A percentile compares a stretch with the other conserved stretches of the same genome.
phyloP scores from a whole-genome alignment of 2,888 invertebrate genomes.

The Mongoloraphidia duomilia region DNA sequence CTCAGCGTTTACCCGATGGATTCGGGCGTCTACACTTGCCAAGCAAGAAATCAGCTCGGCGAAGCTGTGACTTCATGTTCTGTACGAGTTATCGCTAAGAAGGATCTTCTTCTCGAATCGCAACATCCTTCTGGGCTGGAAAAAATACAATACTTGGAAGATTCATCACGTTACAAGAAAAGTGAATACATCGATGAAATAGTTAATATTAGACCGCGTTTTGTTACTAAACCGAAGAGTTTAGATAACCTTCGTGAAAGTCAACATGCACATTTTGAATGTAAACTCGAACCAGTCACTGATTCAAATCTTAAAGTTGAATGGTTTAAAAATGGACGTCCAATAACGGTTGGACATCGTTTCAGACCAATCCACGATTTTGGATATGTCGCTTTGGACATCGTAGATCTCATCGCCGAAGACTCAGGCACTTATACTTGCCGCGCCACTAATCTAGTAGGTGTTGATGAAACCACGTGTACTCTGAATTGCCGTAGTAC shows the following conservation, averaged over 20 bases:
- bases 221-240: conserved; percentile 77
- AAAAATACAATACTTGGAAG: conserved; percentile 84
- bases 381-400: conserved; percentile 94
- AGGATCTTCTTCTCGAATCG: conserved; percentile 73
- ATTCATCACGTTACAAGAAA: conserved; percentile 70
- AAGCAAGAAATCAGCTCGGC: conserved; percentile 86
- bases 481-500: conserved; percentile 57
- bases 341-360: conserved; percentile 85
- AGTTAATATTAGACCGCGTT: conserved; percentile 68
- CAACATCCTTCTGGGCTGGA: conserved; percentile 85
- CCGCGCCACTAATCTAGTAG: conserved; percentile 78
- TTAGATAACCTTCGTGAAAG: conserved; percentile 76
- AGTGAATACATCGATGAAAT: conserved; percentile 69
- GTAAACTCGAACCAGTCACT: conserved; percentile 90
- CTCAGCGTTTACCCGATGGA: conserved; percentile 95
- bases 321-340: conserved; percentile 92
- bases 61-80: conserved; percentile 89
- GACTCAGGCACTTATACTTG: conserved; percentile 91
- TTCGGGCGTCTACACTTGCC: conserved; percentile 90
- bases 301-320: conserved; percentile 93
- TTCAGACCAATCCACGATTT: conserved; percentile 97
- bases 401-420: conserved; percentile 90
- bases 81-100: conserved; percentile 75
- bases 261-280: conserved; percentile 92
- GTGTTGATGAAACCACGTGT: conserved; percentile 74